A percentile compares a stretch with the other conserved stretches of the same genome.
Conservation (phyloP, 2,113 vertebrate species). For the Catharus minimus region DNA sequence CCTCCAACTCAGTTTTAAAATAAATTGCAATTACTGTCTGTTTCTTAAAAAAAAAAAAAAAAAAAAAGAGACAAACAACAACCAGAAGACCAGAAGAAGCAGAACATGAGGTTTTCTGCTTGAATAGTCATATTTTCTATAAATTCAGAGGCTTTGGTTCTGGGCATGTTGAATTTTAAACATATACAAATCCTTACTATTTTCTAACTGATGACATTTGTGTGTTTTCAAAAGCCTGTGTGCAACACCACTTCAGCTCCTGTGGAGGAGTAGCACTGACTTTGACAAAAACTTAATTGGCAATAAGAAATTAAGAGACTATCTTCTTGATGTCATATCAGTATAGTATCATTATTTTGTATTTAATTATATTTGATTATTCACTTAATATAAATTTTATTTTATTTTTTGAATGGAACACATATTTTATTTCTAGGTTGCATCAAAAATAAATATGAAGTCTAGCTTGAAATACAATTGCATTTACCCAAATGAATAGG, state of each 20-base stretch:
- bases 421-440: background rate
- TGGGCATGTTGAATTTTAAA: background rate
- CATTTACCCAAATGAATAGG: background rate
- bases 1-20: background rate
- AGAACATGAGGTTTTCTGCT: background rate
- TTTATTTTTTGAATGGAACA: background rate
- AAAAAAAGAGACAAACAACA: background rate
- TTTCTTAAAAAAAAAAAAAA: background rate
- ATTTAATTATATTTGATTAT: background rate
- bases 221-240: background rate
- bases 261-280: background rate
- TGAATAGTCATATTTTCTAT: background rate
- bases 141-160: background rate
- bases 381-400: background rate
- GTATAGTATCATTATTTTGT: background rate
- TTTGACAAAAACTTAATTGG: too few species aligned
- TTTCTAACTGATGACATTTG: background rate
- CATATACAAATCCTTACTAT: background rate
- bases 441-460: background rate
- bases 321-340: background rate
- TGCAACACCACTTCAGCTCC: background rate
- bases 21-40: background rate
- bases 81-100: background rate
- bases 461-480: background rate
- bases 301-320: background rate